phyloP scores from a whole-genome alignment of 2,113 vertebrate species.

The Datnioides undecimradiatus region DNA sequence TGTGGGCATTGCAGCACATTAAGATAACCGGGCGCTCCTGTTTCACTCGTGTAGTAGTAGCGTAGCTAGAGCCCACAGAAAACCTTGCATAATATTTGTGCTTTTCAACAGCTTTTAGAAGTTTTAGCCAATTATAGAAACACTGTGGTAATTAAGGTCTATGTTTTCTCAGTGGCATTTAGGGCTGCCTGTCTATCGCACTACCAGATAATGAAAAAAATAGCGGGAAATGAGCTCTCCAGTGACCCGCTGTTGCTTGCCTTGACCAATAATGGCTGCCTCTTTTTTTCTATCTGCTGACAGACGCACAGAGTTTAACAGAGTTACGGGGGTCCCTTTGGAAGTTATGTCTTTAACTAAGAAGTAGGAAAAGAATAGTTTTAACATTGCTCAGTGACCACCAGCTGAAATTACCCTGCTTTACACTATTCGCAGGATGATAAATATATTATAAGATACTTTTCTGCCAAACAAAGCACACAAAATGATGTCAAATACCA shows the following conservation, averaged over 20 bases:
- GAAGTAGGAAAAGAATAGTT: too few species aligned
- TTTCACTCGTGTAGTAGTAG: not conserved
- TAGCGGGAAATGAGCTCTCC: slow-evolving; percentile 12
- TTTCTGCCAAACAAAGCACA: not conserved
- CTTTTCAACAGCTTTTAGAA: not conserved
- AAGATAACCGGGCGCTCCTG: not conserved
- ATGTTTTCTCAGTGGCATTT: not conserved
- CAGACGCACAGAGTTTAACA: not conserved
- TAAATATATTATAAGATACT: not conserved
- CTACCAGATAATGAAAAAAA: not conserved
- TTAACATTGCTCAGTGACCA: not conserved
- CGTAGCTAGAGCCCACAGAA: not conserved
- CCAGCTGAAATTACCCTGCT: not conserved
- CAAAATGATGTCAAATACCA: not conserved
- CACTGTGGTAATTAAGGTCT: not conserved
- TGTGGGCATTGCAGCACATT: not conserved
- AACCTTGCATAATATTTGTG: not conserved
- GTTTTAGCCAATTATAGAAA: not conserved
- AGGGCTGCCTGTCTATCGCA: not conserved
- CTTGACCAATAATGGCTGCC: slow-evolving; percentile 1
- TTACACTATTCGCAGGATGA: not conserved
- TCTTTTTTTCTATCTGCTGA: slow-evolving; percentile 8
- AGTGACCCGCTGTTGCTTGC: slow-evolving; percentile 17
- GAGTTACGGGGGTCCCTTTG: not conserved
- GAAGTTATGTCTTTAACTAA: not conserved